Percentiles rank a stretch among this genome's conserved stretches.
These are phyloP conservation scores for Netelia fuscicornis DNA, from an alignment of 2,888 invertebrate species.

Conservation along the genomic window DNA sequence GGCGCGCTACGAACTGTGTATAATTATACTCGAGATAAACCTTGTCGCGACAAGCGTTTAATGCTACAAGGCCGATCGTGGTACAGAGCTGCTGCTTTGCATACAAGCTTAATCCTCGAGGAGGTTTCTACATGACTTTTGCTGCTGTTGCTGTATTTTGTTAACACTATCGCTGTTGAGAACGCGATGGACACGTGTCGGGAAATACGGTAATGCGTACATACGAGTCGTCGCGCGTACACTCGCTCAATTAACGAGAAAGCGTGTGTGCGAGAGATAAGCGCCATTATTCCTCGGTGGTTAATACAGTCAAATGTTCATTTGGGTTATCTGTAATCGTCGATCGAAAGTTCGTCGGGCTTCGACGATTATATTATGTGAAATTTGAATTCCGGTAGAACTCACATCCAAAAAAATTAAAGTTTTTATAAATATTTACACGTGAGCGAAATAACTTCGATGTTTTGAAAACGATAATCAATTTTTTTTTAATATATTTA, in stretches of 20 bases:
- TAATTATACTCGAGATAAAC: conserved; percentile 58
- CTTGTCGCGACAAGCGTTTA: conserved; percentile 73
- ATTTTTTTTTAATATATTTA: too few species aligned
- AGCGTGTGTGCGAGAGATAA: conserved; percentile 1
- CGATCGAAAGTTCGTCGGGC: too few species aligned
- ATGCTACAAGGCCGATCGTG: conserved; percentile 46
- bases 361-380: too few species aligned
- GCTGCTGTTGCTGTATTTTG: background rate
- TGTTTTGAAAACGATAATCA: too few species aligned
- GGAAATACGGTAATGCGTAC: background rate
- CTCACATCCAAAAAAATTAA: too few species aligned
- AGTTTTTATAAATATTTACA: too few species aligned
- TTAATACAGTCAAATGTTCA: conserved; percentile 12
- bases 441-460: too few species aligned
- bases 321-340: background rate
- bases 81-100: conserved; percentile 33
- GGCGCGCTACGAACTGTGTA: conserved; percentile 57
- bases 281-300: background rate
- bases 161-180: background rate
- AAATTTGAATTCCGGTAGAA: too few species aligned
- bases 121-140: background rate
- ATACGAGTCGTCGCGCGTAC: conserved; percentile 14
- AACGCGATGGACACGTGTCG: background rate
- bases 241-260: conserved; percentile 39
- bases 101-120: conserved; percentile 7